A percentile compares a stretch with the other conserved stretches of the same genome.
Evolutionary conservation across 2,113 vertebrate genomes (phyloP).

Genomic region (Andinoacara biseriatus): DNA sequence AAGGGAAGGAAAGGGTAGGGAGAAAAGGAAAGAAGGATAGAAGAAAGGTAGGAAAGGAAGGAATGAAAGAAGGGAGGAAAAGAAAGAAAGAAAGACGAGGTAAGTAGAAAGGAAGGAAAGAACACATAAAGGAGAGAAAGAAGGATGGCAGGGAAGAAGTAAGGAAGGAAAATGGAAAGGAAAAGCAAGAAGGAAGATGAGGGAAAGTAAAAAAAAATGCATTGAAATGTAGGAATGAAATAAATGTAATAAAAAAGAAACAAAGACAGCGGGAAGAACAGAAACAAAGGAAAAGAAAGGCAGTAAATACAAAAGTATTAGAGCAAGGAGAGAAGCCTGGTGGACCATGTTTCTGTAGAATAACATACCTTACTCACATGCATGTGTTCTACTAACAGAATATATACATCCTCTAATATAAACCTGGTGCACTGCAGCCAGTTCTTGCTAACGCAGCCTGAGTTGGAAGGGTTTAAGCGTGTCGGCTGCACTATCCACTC

Average conservation of each 20-base stretch:
- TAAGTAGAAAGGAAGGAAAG: background rate
- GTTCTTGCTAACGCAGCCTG: background rate
- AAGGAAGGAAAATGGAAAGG: background rate
- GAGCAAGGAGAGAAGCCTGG: background rate
- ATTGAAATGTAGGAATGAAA: background rate
- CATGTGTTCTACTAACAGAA: constrained; percentile 60
- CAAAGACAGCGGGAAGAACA: background rate
- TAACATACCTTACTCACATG: constrained; percentile 25
- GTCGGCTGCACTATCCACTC: background rate
- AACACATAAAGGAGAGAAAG: background rate
- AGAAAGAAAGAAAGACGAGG: background rate
- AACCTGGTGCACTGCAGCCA: background rate
- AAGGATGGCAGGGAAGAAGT: background rate
- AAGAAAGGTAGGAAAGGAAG: background rate
- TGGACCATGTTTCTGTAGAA: constrained; percentile 48
- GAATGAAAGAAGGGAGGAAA: background rate
- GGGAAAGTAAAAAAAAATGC: background rate
- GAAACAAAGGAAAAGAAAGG: background rate
- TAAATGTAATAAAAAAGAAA: background rate
- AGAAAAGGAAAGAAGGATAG: background rate
- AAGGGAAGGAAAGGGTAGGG: background rate
- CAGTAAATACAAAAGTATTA: background rate
- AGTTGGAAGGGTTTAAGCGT: background rate
- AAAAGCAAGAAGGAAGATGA: background rate
- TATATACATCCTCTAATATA: background rate